Evolutionary conservation across 2,797 vertebrate species (phyloP).

Genomic region (Rhodeus uyekii): DNA sequence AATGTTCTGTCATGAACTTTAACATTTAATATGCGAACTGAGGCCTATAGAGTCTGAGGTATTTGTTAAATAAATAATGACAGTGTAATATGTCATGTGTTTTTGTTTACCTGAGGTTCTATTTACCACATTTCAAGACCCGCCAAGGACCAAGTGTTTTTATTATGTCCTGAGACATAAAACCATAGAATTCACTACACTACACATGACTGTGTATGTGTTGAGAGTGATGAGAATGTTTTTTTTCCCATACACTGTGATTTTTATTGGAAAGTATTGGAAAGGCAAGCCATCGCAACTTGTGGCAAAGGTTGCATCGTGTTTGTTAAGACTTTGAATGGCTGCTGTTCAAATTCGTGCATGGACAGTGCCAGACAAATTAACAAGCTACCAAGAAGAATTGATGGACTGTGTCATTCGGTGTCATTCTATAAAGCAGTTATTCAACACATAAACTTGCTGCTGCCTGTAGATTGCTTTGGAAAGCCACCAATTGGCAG

Average conservation of each 20-base stretch:
- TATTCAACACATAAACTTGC: conserved; percentile 43
- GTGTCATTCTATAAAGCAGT: conserved; percentile 38
- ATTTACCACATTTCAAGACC: no score
- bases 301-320: conserved; percentile 25
- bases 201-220: no score
- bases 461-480: conserved; percentile 41
- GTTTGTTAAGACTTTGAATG: conserved; percentile 29
- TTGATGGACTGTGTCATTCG: conserved; percentile 40
- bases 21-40: no score
- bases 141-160: no score
- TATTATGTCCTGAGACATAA: no score
- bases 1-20: no score
- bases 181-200: no score
- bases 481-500: conserved; percentile 49
- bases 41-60: no score
- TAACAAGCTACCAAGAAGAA: conserved; percentile 38
- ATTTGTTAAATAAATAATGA: no score
- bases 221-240: no score
- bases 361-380: conserved; percentile 38
- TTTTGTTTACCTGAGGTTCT: no score
- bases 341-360: conserved; percentile 33
- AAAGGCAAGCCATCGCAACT: conserved; percentile 18
- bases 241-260: not conserved
- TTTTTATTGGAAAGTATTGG: conserved; percentile 16
- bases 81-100: no score